Percentiles rank a stretch among this genome's conserved stretches.
These are phyloP conservation scores for Apocrypta bakeri DNA, from an alignment of 1,140 invertebrate genomes.

Conservation along the genomic window DNA sequence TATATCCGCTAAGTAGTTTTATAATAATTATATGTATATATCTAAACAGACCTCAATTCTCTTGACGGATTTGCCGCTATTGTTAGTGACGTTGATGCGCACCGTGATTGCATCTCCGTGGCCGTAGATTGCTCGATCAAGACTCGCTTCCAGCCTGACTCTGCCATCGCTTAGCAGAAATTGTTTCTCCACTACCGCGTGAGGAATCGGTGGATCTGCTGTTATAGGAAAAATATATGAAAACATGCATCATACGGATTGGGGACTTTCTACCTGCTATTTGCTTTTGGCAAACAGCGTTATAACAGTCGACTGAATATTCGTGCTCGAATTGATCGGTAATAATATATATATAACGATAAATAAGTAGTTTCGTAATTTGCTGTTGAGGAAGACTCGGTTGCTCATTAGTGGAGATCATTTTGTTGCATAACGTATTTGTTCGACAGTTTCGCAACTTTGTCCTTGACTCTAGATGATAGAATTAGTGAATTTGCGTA, in stretches of 20 bases:
- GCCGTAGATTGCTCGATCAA: conserved; percentile 94
- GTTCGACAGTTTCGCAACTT: background rate
- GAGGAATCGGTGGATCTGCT: conserved; percentile 67
- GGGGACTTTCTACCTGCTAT: too few species aligned
- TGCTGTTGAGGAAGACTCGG: too few species aligned
- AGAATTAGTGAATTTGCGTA: too few species aligned
- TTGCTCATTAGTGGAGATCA: background rate
- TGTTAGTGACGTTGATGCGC: conserved; percentile 92
- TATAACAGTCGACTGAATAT: too few species aligned
- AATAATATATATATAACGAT: too few species aligned
- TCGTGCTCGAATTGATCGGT: too few species aligned
- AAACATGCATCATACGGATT: background rate
- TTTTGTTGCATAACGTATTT: background rate
- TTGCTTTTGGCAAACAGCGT: too few species aligned
- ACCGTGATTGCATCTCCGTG: conserved; percentile 95
- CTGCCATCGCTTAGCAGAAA: conserved; percentile 81
- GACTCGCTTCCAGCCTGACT: conserved; percentile 87
- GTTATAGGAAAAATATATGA: conserved; percentile 44
- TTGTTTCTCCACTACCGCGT: conserved; percentile 76
- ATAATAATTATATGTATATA: too few species aligned
- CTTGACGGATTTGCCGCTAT: conserved; percentile 95
- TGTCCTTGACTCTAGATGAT: background rate
- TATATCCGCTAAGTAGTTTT: too few species aligned
- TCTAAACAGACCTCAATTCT: conserved; percentile 87
- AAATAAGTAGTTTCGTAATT: too few species aligned